Base-by-base conservation (phyloP, 2,113 vertebrate genomes). In the Synodontis membranacea region DNA sequence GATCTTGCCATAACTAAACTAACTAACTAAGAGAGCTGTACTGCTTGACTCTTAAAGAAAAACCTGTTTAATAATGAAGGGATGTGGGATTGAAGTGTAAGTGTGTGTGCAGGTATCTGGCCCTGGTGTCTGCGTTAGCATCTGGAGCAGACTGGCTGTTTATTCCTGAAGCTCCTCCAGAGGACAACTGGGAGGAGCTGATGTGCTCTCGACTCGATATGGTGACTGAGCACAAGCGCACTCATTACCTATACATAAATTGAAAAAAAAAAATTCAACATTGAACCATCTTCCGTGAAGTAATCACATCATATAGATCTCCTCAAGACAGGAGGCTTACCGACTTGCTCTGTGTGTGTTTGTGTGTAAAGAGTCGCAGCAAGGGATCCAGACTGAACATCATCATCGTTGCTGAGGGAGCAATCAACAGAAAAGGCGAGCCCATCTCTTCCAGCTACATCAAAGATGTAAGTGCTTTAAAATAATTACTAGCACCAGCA, bases 111-210 rank as follows among this genome's bases (percentile, higher is more conserved):
- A 97, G 96, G 83, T 97, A 97, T 91, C 91, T 97, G 90, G 96
- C 96, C 0, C 91, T 99, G 93, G 98, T 99, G 89, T 97, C 97
- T 0, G 97, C 97, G 0, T 86, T 99, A 94, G 97, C 97, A 2
- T 98, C 97, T 0, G 98, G 98, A 0, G 98, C 98, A 0, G 98
- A 99, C 92, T 99, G 98, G 98, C 95, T 99, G 62, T 97, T 99
- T 88, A 99, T 99, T 83, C 98, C 98, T 0, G 98, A 99, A 87
- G 93, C 95, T 11, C 98, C 98, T 15, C 97, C 97, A 0, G 93
- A 95, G 82, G 96, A 98, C 0, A 96, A 96, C 87, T 99, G 98
- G 98, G 97, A 99, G 90, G 97, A 97, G 88, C 92, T 89, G 14
- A 97, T 98, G 96, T 99, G 97, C 0, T 88, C 94, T 88, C 93